phyloP scores from a whole-genome alignment of 2,113 vertebrate genomes.

The Platysternon megacephalum region DNA sequence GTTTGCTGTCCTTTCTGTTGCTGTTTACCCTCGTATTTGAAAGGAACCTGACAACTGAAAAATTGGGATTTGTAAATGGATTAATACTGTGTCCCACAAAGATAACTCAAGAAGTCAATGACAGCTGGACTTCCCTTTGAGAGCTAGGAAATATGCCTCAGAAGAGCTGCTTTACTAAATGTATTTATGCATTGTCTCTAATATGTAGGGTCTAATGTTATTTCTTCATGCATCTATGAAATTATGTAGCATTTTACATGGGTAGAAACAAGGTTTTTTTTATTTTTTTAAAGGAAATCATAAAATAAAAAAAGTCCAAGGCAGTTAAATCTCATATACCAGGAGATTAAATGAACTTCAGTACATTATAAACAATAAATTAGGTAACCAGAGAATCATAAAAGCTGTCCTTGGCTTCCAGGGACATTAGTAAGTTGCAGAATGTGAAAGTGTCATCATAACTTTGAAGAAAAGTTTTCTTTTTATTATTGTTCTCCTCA shows the following conservation, averaged over 20 bases:
- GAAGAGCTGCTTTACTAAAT: neutral
- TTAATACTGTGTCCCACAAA: constrained; percentile 40
- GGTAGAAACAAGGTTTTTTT: neutral
- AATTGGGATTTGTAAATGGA: constrained; percentile 35
- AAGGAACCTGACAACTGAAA: constrained; percentile 30
- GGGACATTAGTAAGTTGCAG: neutral
- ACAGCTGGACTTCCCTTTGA: neutral
- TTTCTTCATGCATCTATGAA: neutral
- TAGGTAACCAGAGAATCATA: neutral
- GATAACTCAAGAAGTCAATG: constrained; percentile 36
- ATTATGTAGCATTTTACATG: neutral
- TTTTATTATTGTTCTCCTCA: constrained; percentile 32
- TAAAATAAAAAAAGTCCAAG: neutral
- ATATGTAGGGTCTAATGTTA: neutral
- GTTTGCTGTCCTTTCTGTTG: constrained; percentile 37
- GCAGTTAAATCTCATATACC: neutral
- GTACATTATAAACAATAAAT: constrained; percentile 30
- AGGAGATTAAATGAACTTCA: constrained; percentile 20
- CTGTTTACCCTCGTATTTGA: constrained; percentile 49
- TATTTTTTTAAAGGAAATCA: constrained; percentile 7
- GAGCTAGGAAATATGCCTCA: neutral
- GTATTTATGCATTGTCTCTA: neutral
- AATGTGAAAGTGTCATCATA: constrained; percentile 1
- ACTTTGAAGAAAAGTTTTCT: neutral
- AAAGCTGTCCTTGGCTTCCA: neutral